Percentiles rank a stretch among this genome's conserved stretches.
Conservation (phyloP, 2,888 invertebrate genomes). For the Halictus quadricinctus region DNA sequence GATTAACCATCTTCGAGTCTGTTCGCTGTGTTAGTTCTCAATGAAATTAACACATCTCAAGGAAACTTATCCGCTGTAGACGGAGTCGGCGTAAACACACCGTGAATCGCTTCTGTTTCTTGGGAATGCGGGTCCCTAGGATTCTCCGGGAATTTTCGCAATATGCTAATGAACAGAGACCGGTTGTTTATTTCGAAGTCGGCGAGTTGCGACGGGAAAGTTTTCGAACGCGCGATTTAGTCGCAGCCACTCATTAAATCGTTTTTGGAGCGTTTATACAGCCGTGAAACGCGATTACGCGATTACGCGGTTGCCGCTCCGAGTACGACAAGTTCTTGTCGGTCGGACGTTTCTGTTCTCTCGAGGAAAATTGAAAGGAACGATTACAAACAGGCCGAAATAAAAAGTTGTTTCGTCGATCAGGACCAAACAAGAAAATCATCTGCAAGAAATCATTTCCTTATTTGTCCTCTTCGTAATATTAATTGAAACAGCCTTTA, state of each 20-base stretch:
- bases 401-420: background rate
- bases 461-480: background rate
- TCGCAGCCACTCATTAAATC: slow-evolving; percentile 18
- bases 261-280: slow-evolving; percentile 18
- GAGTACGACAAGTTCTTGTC: slow-evolving; percentile 4
- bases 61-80: background rate
- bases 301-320: background rate
- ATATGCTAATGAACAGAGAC: slow-evolving; percentile 29
- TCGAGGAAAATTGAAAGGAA: background rate
- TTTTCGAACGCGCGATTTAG: slow-evolving; percentile 24
- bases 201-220: background rate
- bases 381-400: background rate
- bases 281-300: background rate
- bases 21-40: background rate
- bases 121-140: slow-evolving; percentile 3
- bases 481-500: background rate
- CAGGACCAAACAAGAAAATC: background rate
- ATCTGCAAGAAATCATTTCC: background rate
- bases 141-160: slow-evolving; percentile 7
- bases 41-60: background rate
- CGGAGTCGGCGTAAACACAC: slow-evolving; percentile 17
- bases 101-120: slow-evolving; percentile 4
- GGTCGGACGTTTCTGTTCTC: background rate
- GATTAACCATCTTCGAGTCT: background rate
- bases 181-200: slow-evolving; percentile 19